phyloP scores from a whole-genome alignment of 2,113 vertebrate species.

The Meleagris gallopavo region DNA sequence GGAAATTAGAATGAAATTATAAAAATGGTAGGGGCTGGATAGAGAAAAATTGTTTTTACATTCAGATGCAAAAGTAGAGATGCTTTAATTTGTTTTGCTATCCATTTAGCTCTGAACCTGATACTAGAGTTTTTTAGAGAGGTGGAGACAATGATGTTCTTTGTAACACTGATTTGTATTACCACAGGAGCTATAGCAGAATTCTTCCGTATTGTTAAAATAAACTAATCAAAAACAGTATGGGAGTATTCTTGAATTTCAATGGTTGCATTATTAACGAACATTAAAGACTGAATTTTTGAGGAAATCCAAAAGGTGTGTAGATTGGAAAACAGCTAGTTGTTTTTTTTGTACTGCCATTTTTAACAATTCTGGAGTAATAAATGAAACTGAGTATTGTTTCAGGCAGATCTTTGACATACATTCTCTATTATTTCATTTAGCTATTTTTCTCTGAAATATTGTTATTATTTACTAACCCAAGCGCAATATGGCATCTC shows the following conservation, averaged over 20 bases:
- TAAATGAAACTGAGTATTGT: background rate
- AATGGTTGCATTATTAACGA: constrained; percentile 57
- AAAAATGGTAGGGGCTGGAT: background rate
- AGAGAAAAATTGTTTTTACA: background rate
- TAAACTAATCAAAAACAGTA: constrained; percentile 66
- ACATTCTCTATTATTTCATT: background rate
- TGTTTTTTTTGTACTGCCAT: constrained; percentile 13
- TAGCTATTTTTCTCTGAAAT: background rate
- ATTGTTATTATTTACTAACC: background rate
- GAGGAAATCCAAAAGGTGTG: constrained; percentile 42
- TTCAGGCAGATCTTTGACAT: background rate
- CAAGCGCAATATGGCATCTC: background rate
- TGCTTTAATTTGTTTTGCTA: background rate
- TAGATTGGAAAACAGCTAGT: constrained; percentile 14
- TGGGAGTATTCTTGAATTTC: constrained; percentile 37
- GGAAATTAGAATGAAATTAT: background rate
- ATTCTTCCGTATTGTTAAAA: constrained; percentile 51
- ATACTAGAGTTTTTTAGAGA: constrained; percentile 15
- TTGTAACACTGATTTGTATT: constrained; percentile 32
- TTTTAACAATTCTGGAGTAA: constrained; percentile 26
- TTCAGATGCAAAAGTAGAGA: background rate
- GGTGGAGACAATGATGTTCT: constrained; percentile 40
- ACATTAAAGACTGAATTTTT: constrained; percentile 37
- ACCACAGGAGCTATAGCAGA: constrained; percentile 39
- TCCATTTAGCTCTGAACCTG: constrained; percentile 20